These are phyloP conservation scores for Halocaridina rubra DNA, from an alignment of 2,888 invertebrate genomes.

Conservation along the genomic window DNA sequence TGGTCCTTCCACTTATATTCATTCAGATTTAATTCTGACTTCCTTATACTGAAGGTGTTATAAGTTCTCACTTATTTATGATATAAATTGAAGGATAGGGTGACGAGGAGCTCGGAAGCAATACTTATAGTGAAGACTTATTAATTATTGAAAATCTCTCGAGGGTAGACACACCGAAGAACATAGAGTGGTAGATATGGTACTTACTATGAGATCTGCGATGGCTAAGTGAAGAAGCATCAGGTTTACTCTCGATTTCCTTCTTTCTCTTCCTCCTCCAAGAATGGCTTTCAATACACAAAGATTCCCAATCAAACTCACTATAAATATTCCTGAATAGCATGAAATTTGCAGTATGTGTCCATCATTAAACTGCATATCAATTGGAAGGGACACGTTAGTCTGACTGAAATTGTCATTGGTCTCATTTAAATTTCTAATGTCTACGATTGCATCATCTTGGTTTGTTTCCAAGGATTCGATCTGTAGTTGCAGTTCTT, in stretches of 20 bases:
- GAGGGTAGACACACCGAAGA: too few relatives aligned
- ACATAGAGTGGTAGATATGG: neutral
- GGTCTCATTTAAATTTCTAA: too few relatives aligned
- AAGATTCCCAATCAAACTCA: slow-evolving; percentile 88
- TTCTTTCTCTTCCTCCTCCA: slow-evolving; percentile 71
- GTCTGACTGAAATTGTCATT: too few relatives aligned
- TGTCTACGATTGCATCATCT: too few relatives aligned
- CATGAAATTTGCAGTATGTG: slow-evolving; percentile 84
- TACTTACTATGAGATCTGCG: slow-evolving; percentile 84
- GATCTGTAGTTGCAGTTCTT: too few relatives aligned
- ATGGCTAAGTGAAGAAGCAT: slow-evolving; percentile 89
- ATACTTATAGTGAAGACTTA: too few relatives aligned
- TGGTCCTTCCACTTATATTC: too few relatives aligned
- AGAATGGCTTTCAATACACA: slow-evolving; percentile 67
- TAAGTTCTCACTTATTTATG: neutral
- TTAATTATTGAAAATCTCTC: too few relatives aligned
- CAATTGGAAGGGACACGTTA: slow-evolving; percentile 66
- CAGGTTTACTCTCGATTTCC: slow-evolving; percentile 81
- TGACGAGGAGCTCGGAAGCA: neutral
- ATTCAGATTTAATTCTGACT: too few relatives aligned
- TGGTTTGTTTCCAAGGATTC: too few relatives aligned
- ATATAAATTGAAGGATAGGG: neutral
- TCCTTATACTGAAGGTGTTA: neutral
- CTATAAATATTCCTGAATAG: slow-evolving; percentile 85
- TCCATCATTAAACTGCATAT: slow-evolving; percentile 88